Percentiles rank a stretch among this genome's conserved stretches.
phyloP scores from a whole-genome alignment of 2,113 vertebrate genomes.

The Myrmecophaga tridactyla region DNA sequence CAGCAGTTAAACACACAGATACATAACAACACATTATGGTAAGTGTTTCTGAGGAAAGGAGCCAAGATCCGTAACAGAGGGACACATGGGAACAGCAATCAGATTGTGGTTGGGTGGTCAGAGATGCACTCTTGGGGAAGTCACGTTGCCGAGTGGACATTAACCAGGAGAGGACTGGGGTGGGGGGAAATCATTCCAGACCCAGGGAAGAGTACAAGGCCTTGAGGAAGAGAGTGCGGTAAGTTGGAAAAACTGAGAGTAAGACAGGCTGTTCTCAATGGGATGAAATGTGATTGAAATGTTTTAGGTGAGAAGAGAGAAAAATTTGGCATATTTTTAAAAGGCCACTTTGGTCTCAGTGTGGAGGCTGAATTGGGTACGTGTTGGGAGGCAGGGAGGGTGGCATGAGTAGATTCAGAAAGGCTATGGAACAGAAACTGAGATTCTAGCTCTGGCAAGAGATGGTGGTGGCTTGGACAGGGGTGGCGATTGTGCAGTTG shows the following conservation, averaged over 20 bases:
- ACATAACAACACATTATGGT: no score
- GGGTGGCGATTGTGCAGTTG: rapidly evolving
- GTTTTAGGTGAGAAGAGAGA: not conserved
- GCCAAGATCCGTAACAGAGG: rapidly evolving
- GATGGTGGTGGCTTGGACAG: no score
- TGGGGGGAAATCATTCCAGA: no score
- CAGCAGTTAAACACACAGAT: no score
- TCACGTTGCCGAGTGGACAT: not conserved
- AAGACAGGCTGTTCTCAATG: not conserved
- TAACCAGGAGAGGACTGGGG: no score
- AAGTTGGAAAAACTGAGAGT: not conserved
- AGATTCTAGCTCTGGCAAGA: not conserved
- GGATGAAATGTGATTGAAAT: not conserved
- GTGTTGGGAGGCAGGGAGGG: not conserved
- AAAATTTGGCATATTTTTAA: not conserved
- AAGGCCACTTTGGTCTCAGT: not conserved
- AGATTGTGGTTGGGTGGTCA: rapidly evolving
- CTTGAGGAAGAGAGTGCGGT: rapidly evolving
- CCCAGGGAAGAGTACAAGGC: no score
- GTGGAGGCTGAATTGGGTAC: not conserved
- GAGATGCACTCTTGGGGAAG: not conserved
- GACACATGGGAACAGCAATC: not conserved
- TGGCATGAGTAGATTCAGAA: not conserved
- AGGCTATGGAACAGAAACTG: not conserved
- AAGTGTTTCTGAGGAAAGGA: not conserved